Conservation (phyloP, 2,888 invertebrate species). For the Drosophila bunnanda region DNA sequence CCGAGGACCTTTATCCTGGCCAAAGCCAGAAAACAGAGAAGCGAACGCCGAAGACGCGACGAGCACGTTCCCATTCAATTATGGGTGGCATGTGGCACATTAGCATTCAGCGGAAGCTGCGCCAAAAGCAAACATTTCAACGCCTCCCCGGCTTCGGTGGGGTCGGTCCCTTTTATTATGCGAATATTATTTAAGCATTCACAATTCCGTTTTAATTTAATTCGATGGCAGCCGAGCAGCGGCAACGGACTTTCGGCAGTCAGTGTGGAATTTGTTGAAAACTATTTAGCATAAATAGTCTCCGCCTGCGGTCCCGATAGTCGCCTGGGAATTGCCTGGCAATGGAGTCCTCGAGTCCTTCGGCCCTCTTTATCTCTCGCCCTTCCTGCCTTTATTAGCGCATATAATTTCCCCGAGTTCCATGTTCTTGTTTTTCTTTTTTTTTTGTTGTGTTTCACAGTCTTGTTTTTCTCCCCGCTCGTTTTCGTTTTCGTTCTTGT, state of each 20-base stretch:
- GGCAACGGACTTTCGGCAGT: slow-evolving; percentile 36
- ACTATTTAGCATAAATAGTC: slow-evolving; percentile 80
- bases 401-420: slow-evolving; percentile 47
- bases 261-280: slow-evolving; percentile 53
- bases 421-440: slow-evolving; percentile 14
- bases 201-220: slow-evolving; percentile 75
- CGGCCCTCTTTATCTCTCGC: slow-evolving; percentile 25
- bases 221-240: slow-evolving; percentile 46
- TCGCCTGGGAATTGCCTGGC: slow-evolving; percentile 55
- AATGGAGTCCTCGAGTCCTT: slow-evolving; percentile 39
- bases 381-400: slow-evolving; percentile 48
- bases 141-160: slow-evolving; percentile 53
- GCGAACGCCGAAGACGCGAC: slow-evolving; percentile 24
- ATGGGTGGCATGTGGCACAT: slow-evolving; percentile 63
- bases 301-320: slow-evolving; percentile 54
- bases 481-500: neutral
- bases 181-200: slow-evolving; percentile 75
- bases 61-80: slow-evolving; percentile 77
- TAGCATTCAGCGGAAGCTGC: slow-evolving; percentile 75
- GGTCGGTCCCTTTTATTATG: slow-evolving; percentile 47
- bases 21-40: slow-evolving; percentile 20
- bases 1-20: slow-evolving; percentile 21
- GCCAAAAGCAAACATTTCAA: slow-evolving; percentile 71
- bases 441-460: slow-evolving; percentile 22
- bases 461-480: slow-evolving; percentile 25